Conservation (phyloP, 2,113 vertebrate species). For the Pionites leucogaster region DNA sequence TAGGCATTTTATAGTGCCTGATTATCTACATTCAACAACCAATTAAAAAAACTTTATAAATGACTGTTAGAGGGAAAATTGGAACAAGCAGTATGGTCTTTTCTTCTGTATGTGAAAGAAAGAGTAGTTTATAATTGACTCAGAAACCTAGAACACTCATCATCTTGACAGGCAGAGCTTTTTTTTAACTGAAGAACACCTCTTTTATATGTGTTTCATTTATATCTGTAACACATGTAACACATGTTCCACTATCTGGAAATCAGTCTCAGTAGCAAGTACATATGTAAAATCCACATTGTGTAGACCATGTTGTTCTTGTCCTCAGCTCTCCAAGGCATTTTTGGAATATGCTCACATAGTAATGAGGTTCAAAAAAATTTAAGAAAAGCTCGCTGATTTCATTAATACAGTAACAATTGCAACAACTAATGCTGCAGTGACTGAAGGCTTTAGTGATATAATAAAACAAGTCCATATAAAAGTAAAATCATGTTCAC, state of each 20-base stretch:
- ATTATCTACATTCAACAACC: neutral
- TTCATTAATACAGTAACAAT: slow-evolving; percentile 9
- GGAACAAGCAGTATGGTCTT: slow-evolving; percentile 10
- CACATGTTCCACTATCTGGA: slow-evolving; percentile 41
- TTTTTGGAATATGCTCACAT: neutral
- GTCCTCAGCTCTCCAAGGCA: neutral
- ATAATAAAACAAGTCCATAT: neutral
- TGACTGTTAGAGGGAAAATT: neutral
- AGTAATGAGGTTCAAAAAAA: neutral
- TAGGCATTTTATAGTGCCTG: neutral
- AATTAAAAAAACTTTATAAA: slow-evolving; percentile 41
- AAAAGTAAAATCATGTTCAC: neutral
- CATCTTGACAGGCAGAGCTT: slow-evolving; percentile 53
- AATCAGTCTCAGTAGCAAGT: slow-evolving; percentile 22
- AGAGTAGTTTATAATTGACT: slow-evolving; percentile 36
- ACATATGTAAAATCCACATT: neutral
- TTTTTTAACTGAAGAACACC: slow-evolving; percentile 50
- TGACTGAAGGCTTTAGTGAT: neutral
- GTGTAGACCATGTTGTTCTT: neutral
- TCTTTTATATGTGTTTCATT: slow-evolving; percentile 38
- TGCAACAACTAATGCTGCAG: neutral
- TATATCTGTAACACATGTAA: slow-evolving; percentile 48
- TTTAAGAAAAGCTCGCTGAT: slow-evolving; percentile 16
- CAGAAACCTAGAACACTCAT: slow-evolving; percentile 40
- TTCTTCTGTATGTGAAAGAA: neutral